These are phyloP conservation scores for Alethe castanea DNA, from an alignment of 2,113 vertebrate genomes.

Conservation along the genomic window DNA sequence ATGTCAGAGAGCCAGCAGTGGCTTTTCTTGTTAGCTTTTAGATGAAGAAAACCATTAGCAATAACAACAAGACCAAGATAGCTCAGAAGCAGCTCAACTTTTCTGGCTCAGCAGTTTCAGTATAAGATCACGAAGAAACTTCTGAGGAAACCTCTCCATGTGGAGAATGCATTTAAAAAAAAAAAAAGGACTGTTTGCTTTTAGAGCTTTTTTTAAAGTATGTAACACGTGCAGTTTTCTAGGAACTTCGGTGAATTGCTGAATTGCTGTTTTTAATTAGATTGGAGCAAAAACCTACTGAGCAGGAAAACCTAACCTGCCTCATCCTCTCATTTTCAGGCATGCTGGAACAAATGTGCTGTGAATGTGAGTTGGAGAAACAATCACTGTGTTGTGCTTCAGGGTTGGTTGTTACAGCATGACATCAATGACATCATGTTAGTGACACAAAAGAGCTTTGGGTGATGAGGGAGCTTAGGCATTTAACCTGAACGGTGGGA, in stretches of 20 bases:
- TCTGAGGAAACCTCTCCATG: neutral
- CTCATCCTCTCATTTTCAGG: constrained; percentile 2
- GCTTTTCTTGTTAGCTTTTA: constrained; percentile 31
- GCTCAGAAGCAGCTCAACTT: neutral
- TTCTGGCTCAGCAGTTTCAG: neutral
- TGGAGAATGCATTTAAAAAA: neutral
- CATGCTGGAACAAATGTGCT: neutral
- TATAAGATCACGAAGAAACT: neutral
- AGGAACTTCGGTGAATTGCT: neutral
- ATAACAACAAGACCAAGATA: neutral
- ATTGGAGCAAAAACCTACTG: neutral
- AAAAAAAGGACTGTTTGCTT: neutral
- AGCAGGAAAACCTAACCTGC: neutral
- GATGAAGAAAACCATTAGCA: neutral
- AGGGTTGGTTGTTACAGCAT: neutral
- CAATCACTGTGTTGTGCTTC: neutral
- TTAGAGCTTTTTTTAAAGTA: neutral
- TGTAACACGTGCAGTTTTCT: neutral
- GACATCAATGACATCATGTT: neutral
- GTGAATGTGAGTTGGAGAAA: neutral
- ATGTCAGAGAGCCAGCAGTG: neutral
- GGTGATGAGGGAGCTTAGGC: neutral
- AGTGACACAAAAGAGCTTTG: neutral
- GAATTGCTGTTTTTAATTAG: constrained; percentile 6
- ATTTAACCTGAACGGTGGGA: neutral